phyloP scores from a whole-genome alignment of 2,888 invertebrate genomes.

The Dascillus cervinus region DNA sequence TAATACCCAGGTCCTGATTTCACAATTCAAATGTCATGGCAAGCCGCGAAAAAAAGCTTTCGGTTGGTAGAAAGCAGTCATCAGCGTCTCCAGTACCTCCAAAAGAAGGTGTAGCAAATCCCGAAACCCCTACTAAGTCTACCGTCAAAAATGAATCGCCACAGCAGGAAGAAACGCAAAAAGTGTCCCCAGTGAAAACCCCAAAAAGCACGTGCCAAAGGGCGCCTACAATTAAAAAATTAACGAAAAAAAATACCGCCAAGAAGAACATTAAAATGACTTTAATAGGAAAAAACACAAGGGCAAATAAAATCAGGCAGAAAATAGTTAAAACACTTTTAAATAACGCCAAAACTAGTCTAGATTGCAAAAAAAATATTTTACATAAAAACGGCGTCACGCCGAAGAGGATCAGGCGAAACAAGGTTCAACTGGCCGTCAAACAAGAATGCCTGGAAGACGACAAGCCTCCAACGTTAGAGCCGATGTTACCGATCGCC shows the following conservation, averaged over 20 bases:
- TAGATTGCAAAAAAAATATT: conserved; percentile 29
- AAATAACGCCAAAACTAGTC: conserved; percentile 28
- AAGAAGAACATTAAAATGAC: conserved; percentile 19
- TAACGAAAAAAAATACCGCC: conserved; percentile 15
- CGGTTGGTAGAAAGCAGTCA: conserved; percentile 35
- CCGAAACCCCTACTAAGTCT: conserved; percentile 24
- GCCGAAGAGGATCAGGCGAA: conserved; percentile 21
- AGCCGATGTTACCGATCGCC: conserved; percentile 32
- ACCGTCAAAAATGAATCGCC: conserved; percentile 21
- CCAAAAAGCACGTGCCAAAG: conserved; percentile 8
- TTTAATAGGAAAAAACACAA: conserved; percentile 31
- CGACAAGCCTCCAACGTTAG: conserved; percentile 30
- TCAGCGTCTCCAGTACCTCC: conserved; percentile 28
- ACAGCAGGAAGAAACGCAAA: conserved; percentile 15
- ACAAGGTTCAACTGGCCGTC: conserved; percentile 20
- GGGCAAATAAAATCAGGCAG: conserved; percentile 24
- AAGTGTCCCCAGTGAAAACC: conserved; percentile 13
- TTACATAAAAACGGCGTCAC: conserved; percentile 35
- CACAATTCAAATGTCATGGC: conserved; percentile 39
- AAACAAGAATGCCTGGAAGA: conserved; percentile 11
- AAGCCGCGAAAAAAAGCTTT: conserved; percentile 39
- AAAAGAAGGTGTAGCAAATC: conserved; percentile 26
- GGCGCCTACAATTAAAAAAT: conserved; percentile 10
- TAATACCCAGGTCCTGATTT: conserved; percentile 7
- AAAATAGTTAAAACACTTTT: conserved; percentile 29